These are phyloP conservation scores for Crossocerus cetratus DNA, from an alignment of 2,888 invertebrate genomes.

Conservation along the genomic window DNA sequence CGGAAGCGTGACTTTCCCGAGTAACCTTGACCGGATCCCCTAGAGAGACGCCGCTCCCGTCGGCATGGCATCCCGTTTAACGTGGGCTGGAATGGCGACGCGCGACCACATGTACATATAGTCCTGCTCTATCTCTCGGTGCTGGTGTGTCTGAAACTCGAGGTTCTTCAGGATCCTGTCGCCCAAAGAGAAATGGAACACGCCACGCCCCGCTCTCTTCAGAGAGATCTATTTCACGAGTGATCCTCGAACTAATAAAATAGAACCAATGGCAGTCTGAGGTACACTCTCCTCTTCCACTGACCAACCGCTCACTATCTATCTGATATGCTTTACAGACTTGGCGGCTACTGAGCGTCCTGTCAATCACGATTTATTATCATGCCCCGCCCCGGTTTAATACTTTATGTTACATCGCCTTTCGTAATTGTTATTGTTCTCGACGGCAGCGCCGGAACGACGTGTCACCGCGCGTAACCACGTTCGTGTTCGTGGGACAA, in stretches of 20 bases:
- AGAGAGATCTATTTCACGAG: neutral
- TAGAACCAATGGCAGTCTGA: neutral
- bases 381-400: too few relatives aligned
- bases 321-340: too few relatives aligned
- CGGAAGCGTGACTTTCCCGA: conserved; percentile 35
- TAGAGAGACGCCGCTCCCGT: neutral
- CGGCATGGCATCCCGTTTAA: conserved; percentile 11
- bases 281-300: conserved; percentile 7
- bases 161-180: conserved; percentile 1
- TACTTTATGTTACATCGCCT: too few relatives aligned
- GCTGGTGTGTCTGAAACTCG: conserved; percentile 5
- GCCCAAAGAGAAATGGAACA: conserved; percentile 1
- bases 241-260: neutral
- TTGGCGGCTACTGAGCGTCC: too few relatives aligned
- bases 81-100: conserved; percentile 12
- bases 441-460: too few relatives aligned
- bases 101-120: neutral
- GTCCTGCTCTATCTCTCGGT: too few relatives aligned
- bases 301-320: neutral
- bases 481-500: too few relatives aligned
- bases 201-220: conserved; percentile 6
- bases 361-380: too few relatives aligned
- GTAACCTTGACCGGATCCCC: conserved; percentile 22
- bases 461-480: too few relatives aligned
- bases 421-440: too few relatives aligned